Conservation (phyloP, 2,113 vertebrate genomes). For the Lonchura striata region DNA sequence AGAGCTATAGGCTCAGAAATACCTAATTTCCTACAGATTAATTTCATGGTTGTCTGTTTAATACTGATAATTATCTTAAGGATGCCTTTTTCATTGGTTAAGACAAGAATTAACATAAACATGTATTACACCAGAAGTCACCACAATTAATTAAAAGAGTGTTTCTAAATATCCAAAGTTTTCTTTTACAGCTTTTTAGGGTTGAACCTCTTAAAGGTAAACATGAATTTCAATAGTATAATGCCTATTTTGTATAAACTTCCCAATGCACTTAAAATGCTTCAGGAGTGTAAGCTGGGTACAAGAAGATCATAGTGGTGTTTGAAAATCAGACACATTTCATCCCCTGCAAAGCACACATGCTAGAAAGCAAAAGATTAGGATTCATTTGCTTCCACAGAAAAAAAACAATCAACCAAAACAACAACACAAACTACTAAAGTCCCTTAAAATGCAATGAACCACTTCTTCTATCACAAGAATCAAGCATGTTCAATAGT, state of each 20-base stretch:
- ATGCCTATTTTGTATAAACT: not conserved
- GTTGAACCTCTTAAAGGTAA: not conserved
- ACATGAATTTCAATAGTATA: not conserved
- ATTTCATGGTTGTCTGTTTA: slow-evolving; percentile 16
- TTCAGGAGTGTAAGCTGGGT: not conserved
- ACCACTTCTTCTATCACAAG: not conserved
- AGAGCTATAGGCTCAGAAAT: not conserved
- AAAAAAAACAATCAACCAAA: not conserved
- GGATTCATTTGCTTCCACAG: not conserved
- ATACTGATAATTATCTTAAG: not conserved
- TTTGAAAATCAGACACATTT: not conserved
- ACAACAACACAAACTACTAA: not conserved
- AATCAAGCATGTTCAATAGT: not conserved
- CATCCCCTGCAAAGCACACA: not conserved
- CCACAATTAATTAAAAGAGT: not conserved
- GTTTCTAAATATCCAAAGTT: not conserved
- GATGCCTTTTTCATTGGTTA: not conserved
- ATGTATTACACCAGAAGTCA: not conserved
- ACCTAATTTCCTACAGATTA: not conserved
- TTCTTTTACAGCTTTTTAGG: not conserved
- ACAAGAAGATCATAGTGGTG: not conserved
- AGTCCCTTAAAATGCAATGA: not conserved
- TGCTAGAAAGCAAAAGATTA: not conserved
- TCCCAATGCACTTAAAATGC: not conserved
- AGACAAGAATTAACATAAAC: not conserved